Percentiles rank a stretch among this genome's conserved stretches.
Evolutionary conservation across 2,797 vertebrate genomes (phyloP).

Genomic region (Nyctibius grandis): DNA sequence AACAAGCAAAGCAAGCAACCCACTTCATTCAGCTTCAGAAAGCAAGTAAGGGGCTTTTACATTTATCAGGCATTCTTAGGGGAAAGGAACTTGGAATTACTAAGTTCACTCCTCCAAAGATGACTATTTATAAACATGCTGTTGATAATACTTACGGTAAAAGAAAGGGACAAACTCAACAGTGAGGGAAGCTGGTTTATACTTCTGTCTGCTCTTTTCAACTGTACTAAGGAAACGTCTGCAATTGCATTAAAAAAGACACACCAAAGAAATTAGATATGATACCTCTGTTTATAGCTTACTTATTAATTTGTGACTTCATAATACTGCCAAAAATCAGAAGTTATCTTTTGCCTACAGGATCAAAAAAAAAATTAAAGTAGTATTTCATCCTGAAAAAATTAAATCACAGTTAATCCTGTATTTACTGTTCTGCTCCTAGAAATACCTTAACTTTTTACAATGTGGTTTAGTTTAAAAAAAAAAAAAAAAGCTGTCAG

Average conservation of each 20-base stretch:
- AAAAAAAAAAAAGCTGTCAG: not conserved
- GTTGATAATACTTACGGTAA: slow-evolving; percentile 87
- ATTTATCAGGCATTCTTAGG: not conserved
- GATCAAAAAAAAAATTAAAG: not conserved
- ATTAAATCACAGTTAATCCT: not conserved
- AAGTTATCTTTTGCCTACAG: not conserved
- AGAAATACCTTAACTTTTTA: not conserved
- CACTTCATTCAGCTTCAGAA: not conserved
- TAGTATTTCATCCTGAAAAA: not conserved
- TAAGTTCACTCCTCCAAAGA: not conserved
- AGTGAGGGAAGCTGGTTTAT: slow-evolving; percentile 92
- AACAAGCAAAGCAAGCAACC: not conserved
- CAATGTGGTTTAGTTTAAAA: not conserved
- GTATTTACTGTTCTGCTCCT: not conserved
- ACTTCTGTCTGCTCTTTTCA: slow-evolving; percentile 95
- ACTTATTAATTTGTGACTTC: not conserved
- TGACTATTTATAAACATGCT: not conserved
- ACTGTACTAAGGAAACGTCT: slow-evolving; percentile 85
- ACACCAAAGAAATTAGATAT: not conserved
- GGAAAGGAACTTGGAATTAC: not conserved
- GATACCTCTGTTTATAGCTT: not conserved
- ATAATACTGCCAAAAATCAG: not conserved
- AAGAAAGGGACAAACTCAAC: slow-evolving; percentile 98
- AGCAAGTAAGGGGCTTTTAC: not conserved
- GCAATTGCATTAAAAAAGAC: slow-evolving; percentile 37